Percentiles rank a stretch among this genome's conserved stretches.
These are phyloP conservation scores for Antechinus stuartii DNA, from an alignment of 2,113 vertebrate genomes.

Conservation along the genomic window DNA sequence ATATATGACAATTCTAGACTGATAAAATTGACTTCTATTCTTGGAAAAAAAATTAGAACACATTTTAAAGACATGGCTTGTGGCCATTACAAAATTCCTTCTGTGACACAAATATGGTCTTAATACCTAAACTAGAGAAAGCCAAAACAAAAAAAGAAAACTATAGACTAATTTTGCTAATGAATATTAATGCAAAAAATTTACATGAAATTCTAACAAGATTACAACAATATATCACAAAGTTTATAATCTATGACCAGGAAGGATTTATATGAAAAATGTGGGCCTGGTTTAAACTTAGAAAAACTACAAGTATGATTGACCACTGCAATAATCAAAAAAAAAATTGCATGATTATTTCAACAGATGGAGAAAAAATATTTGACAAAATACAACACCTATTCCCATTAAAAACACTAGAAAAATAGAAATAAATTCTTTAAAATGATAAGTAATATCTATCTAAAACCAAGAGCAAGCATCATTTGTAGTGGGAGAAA, in stretches of 20 bases:
- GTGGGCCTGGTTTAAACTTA: neutral
- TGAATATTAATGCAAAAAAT: neutral
- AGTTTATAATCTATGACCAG: neutral
- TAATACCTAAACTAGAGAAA: neutral
- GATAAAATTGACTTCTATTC: neutral
- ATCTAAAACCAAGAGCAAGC: neutral
- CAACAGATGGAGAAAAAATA: neutral
- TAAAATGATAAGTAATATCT: neutral
- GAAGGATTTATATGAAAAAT: neutral
- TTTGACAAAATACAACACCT: neutral
- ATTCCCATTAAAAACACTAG: neutral
- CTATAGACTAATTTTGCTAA: neutral
- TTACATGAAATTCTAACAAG: neutral
- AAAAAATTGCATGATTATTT: neutral
- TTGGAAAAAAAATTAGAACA: neutral
- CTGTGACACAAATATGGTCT: neutral
- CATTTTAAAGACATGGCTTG: neutral
- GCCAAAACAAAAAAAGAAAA: neutral
- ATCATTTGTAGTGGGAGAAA: neutral
- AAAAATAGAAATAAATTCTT: neutral
- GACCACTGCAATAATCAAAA: neutral
- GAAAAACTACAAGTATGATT: neutral
- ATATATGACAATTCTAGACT: neutral
- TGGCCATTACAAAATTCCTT: neutral
- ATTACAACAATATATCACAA: neutral